Conservation (phyloP, 2,113 vertebrate species). For the Enhydra lutris region DNA sequence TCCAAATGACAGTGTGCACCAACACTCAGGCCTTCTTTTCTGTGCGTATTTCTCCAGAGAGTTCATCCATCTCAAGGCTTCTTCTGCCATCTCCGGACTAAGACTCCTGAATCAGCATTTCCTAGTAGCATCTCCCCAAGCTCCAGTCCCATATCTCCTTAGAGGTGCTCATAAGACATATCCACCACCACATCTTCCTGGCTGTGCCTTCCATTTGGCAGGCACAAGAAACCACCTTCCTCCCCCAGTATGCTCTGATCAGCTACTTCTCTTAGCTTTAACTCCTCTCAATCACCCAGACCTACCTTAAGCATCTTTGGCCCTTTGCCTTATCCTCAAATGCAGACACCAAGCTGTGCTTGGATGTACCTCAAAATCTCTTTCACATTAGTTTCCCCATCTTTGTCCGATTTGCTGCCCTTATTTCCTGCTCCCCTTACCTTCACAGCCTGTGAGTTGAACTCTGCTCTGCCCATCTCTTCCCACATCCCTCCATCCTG, state of each 20-base stretch:
- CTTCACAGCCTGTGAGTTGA: background rate
- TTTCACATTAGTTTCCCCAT: background rate
- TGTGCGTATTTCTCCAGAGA: background rate
- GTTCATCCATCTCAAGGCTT: background rate
- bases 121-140: background rate
- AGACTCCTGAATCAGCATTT: background rate
- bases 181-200: background rate
- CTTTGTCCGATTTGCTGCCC: background rate
- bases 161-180: background rate
- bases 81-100: background rate
- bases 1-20: accelerated
- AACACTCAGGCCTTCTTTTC: background rate
- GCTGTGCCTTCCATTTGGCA: no score
- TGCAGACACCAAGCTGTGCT: background rate
- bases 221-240: background rate
- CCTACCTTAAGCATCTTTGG: no score
- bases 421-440: background rate
- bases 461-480: background rate
- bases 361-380: background rate
- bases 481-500: accelerated
- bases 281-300: background rate
- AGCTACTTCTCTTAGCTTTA: no score
- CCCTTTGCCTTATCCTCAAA: background rate
- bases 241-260: background rate
- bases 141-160: background rate